Percentiles rank a stretch among this genome's conserved stretches.
Conservation (phyloP, 1,140 invertebrate genomes). For the Lepidostoma basale region DNA sequence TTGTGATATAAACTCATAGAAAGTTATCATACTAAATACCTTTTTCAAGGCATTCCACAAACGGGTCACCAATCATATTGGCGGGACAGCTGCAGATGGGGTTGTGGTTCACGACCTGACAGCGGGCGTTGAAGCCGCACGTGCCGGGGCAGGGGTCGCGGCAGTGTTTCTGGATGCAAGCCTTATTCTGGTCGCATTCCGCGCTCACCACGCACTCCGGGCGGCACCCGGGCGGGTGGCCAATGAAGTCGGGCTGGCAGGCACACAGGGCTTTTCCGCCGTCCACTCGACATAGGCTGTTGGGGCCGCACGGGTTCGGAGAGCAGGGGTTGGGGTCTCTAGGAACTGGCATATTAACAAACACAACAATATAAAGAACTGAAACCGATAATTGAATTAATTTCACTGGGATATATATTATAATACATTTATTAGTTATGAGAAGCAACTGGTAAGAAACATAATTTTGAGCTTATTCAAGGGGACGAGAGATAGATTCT, state of each 20-base stretch:
- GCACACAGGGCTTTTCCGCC: constrained; percentile 78
- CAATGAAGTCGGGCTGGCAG: constrained; percentile 76
- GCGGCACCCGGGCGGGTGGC: constrained; percentile 76
- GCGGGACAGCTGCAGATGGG: constrained; percentile 83
- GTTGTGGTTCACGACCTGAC: constrained; percentile 82
- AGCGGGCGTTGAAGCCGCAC: constrained; percentile 79
- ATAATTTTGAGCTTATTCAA: too few species aligned
- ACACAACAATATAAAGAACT: constrained; percentile 14
- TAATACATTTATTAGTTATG: too few species aligned
- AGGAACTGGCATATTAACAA: constrained; percentile 37
- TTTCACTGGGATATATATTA: too few species aligned
- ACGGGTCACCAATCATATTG: constrained; percentile 80
- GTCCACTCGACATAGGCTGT: constrained; percentile 75
- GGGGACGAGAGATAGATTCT: too few species aligned
- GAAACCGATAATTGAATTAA: constrained; percentile 9
- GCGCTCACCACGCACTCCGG: constrained; percentile 81
- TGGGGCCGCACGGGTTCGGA: constrained; percentile 80
- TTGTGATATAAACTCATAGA: too few species aligned
- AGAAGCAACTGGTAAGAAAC: too few species aligned
- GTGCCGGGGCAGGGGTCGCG: constrained; percentile 79
- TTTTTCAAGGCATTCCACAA: constrained; percentile 73
- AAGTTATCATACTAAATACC: too few species aligned
- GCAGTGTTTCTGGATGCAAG: constrained; percentile 82
- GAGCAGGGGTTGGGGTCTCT: constrained; percentile 72
- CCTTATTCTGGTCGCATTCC: constrained; percentile 73